Conservation (phyloP, 2,888 invertebrate species). For the Eupithecia dodoneata region DNA sequence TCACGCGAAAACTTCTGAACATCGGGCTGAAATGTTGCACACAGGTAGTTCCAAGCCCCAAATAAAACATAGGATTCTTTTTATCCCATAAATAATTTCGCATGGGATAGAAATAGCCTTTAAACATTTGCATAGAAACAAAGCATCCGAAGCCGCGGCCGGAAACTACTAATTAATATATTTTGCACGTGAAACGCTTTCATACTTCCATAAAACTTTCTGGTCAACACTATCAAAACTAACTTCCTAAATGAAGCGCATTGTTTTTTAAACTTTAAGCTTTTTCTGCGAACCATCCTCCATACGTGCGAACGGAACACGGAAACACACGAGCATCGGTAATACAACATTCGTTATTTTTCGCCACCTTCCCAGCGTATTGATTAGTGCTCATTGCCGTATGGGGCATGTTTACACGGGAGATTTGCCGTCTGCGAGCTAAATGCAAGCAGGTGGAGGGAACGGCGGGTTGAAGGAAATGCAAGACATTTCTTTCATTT, state of each 20-base stretch:
- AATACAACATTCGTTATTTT: conserved; percentile 82
- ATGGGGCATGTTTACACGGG: conserved; percentile 31
- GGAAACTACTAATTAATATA: background rate
- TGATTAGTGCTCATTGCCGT: conserved; percentile 78
- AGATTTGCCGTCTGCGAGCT: background rate
- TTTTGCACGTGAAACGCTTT: background rate
- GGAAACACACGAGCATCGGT: conserved; percentile 76
- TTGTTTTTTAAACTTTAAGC: background rate
- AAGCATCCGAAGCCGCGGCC: too few relatives aligned
- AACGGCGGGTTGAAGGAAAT: background rate
- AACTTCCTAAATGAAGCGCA: background rate
- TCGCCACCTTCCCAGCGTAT: conserved; percentile 77
- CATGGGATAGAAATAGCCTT: too few relatives aligned
- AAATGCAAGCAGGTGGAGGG: background rate
- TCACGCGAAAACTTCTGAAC: too few relatives aligned
- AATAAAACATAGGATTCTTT: too few relatives aligned
- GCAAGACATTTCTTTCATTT: background rate
- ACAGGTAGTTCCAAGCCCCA: too few relatives aligned
- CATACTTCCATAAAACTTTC: background rate
- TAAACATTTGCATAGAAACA: too few relatives aligned
- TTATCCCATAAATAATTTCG: too few relatives aligned
- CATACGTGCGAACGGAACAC: conserved; percentile 55
- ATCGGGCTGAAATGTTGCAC: too few relatives aligned
- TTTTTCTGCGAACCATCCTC: conserved; percentile 56
- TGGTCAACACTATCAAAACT: background rate